phyloP scores from a whole-genome alignment of 2,113 vertebrate species.

The Acanthisitta chloris region DNA sequence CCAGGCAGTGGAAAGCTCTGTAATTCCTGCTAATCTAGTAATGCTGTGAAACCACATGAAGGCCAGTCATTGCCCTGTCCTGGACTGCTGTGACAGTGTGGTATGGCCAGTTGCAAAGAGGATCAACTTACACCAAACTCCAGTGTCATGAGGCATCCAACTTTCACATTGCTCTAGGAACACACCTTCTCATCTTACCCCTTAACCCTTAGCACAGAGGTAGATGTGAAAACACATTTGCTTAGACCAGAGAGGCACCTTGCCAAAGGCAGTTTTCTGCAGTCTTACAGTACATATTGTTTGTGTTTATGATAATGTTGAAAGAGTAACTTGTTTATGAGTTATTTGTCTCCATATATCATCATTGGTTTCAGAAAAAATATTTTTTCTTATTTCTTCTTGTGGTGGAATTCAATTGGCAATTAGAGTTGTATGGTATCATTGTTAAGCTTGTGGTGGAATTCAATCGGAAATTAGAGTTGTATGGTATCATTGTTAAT shows the following conservation, averaged over 20 bases:
- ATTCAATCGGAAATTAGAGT: background rate
- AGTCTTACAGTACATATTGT: background rate
- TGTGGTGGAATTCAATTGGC: background rate
- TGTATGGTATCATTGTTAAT: background rate
- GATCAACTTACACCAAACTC: background rate
- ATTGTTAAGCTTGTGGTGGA: background rate
- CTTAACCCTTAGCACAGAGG: background rate
- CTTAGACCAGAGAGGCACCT: background rate
- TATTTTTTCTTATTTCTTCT: background rate
- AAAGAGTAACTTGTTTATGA: background rate
- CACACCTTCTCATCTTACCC: background rate
- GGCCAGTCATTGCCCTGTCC: background rate
- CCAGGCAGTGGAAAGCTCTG: background rate
- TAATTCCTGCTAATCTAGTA: background rate
- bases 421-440: background rate
- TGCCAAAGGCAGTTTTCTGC: background rate
- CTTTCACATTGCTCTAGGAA: background rate
- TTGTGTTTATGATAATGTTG: background rate
- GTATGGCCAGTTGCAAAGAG: background rate
- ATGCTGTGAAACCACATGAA: background rate
- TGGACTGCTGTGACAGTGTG: background rate
- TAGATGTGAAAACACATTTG: background rate
- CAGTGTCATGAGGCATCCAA: background rate
- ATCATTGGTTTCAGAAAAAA: background rate
- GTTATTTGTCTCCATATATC: background rate